Percentiles rank a stretch among this genome's conserved stretches.
These are phyloP conservation scores for Takifugu flavidus DNA, from an alignment of 2,113 vertebrate genomes.

Conservation along the genomic window DNA sequence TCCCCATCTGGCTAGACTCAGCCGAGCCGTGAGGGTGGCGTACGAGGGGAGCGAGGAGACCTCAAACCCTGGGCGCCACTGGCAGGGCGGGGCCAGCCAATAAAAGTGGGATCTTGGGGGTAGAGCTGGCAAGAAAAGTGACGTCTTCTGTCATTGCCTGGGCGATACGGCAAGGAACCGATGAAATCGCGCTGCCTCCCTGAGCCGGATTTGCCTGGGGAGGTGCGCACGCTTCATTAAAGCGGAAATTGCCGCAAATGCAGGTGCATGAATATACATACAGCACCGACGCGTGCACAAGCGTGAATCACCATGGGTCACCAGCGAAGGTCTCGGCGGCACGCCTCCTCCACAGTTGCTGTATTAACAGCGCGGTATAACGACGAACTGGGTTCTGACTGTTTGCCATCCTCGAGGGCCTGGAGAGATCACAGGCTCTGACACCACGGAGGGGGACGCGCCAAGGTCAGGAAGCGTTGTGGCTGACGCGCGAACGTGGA, in stretches of 20 bases:
- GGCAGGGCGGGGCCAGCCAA: slow-evolving; percentile 31
- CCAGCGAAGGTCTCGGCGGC: slow-evolving; percentile 24
- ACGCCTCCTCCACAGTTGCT: slow-evolving; percentile 35
- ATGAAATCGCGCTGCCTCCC: slow-evolving; percentile 43
- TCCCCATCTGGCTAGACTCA: slow-evolving; percentile 32
- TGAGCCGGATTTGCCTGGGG: slow-evolving; percentile 35
- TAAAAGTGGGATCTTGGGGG: slow-evolving; percentile 53
- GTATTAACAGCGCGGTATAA: slow-evolving; percentile 35
- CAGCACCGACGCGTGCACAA: slow-evolving; percentile 10
- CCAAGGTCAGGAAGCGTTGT: slow-evolving; percentile 35
- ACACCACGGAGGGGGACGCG: slow-evolving; percentile 17
- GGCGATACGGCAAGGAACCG: slow-evolving; percentile 41
- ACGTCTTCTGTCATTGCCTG: slow-evolving; percentile 39
- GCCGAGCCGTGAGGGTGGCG: slow-evolving; percentile 22
- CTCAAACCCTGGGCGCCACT: not conserved
- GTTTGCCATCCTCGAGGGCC: slow-evolving; percentile 34
- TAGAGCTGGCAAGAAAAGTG: slow-evolving; percentile 30
- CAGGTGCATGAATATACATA: slow-evolving; percentile 41
- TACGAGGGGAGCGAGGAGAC: slow-evolving; percentile 1
- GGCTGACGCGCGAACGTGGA: slow-evolving; percentile 22
- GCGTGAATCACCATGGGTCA: slow-evolving; percentile 18
- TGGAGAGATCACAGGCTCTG: slow-evolving; percentile 28
- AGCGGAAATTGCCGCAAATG: slow-evolving; percentile 22
- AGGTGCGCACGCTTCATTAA: slow-evolving; percentile 62
- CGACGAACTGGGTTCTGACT: slow-evolving; percentile 49